Conservation (phyloP, 2,888 invertebrate species). For the Torymus aiolomorphi region DNA sequence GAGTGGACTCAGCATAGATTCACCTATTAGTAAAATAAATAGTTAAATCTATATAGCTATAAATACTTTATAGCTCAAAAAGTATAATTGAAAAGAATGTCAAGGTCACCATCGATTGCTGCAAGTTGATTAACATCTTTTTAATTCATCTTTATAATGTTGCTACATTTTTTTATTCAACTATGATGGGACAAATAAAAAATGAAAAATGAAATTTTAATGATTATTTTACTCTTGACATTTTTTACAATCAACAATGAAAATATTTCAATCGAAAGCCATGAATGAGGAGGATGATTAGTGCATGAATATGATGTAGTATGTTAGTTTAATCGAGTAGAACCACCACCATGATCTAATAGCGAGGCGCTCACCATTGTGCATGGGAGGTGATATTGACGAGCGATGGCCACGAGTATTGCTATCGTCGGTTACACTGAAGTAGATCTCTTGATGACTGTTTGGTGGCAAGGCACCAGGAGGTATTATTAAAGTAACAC, state of each 20-base stretch:
- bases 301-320: slow-evolving; percentile 5
- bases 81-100: not conserved
- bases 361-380: slow-evolving; percentile 68
- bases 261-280: too few relatives aligned
- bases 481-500: slow-evolving; percentile 92
- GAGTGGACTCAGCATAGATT: slow-evolving; percentile 94
- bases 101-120: too few relatives aligned
- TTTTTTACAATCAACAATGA: too few relatives aligned
- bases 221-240: not conserved
- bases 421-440: slow-evolving; percentile 86
- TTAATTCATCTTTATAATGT: too few relatives aligned
- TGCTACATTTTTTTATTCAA: too few relatives aligned
- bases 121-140: too few relatives aligned
- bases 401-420: slow-evolving; percentile 68
- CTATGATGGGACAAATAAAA: too few relatives aligned
- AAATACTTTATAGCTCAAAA: not conserved
- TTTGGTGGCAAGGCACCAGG: slow-evolving; percentile 90
- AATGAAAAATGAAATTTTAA: too few relatives aligned
- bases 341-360: slow-evolving; percentile 55
- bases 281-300: too few relatives aligned
- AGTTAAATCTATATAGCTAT: slow-evolving; percentile 38
- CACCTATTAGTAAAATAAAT: slow-evolving; percentile 80
- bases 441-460: slow-evolving; percentile 93
- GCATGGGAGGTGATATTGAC: slow-evolving; percentile 71
- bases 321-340: slow-evolving; percentile 12